Conservation (phyloP, 2,797 vertebrate species). For the Xiphorhynchus erythropygius region DNA sequence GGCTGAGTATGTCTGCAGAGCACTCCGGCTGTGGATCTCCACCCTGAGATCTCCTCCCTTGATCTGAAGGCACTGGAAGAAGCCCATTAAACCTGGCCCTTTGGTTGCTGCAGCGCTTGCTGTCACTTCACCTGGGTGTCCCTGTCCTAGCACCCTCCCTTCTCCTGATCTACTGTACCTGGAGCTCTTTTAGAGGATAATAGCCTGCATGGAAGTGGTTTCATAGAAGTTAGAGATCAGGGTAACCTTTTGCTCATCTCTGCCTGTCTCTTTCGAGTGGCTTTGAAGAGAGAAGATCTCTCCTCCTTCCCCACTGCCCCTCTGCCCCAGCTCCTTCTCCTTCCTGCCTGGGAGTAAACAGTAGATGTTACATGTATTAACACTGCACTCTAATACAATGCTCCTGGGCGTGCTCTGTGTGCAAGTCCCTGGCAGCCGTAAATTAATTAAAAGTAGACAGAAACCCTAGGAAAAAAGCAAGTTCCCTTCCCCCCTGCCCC, state of each 20-base stretch:
- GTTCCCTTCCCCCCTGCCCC: constrained; percentile 34
- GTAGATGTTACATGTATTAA: constrained; percentile 55
- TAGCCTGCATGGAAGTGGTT: not conserved
- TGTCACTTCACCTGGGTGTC: not conserved
- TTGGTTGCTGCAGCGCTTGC: rapidly evolving
- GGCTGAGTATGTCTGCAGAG: not conserved
- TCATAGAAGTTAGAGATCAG: not conserved
- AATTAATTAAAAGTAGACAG: constrained; percentile 85
- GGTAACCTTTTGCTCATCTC: not conserved
- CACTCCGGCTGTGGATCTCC: not conserved
- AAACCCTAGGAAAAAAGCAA: constrained; percentile 69
- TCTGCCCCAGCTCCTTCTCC: not conserved
- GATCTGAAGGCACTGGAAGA: not conserved
- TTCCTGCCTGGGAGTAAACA: constrained; percentile 54
- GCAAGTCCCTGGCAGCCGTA: constrained; percentile 73
- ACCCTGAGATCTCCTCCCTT: not conserved
- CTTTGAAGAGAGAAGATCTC: not conserved
- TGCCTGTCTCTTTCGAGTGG: not conserved
- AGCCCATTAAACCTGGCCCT: not conserved
- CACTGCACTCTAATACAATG: not conserved
- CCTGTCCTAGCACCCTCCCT: not conserved
- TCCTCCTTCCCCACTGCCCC: not conserved
- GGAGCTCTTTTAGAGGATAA: not conserved
- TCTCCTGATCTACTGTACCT: not conserved
- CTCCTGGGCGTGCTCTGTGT: constrained; percentile 55